A percentile compares a stretch with the other conserved stretches of the same genome.
These are phyloP conservation scores for Episyrphus balteatus DNA, from an alignment of 1,140 invertebrate species.

Conservation along the genomic window DNA sequence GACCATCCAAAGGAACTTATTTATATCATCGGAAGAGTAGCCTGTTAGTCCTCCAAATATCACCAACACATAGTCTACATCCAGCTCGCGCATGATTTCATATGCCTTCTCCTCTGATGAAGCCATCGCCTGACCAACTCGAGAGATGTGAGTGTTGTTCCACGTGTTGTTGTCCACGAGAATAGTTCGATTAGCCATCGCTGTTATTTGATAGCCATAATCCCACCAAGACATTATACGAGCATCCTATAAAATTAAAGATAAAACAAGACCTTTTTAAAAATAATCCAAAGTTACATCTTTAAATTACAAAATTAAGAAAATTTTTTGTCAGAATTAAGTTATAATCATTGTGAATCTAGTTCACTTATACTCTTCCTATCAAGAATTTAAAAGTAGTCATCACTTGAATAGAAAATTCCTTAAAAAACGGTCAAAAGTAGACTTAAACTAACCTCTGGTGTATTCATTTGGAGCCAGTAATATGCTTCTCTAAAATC, in stretches of 20 bases:
- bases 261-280: neutral
- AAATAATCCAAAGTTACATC: neutral
- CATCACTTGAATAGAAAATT: conserved; percentile 4
- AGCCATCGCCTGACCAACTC: conserved; percentile 96
- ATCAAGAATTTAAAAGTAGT: conserved; percentile 14
- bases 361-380: conserved; percentile 14
- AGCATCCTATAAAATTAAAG: conserved; percentile 54
- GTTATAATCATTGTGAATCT: no score
- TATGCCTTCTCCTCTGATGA: conserved; percentile 93
- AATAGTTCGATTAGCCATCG: conserved; percentile 96
- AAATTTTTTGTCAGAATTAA: no score
- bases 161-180: conserved; percentile 99
- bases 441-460: conserved; percentile 47
- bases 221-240: conserved; percentile 99
- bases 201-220: conserved; percentile 98
- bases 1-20: conserved; percentile 99
- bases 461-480: conserved; percentile 95
- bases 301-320: neutral
- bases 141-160: conserved; percentile 98
- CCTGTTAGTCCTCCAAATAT: conserved; percentile 97
- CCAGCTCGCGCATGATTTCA: conserved; percentile 93
- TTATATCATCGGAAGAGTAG: conserved; percentile 98
- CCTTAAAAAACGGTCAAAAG: neutral
- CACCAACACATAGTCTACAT: conserved; percentile 95
- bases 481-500: conserved; percentile 96